Evolutionary conservation across 1,140 invertebrate genomes (phyloP).

Genomic region (Drosophila simulans): DNA sequence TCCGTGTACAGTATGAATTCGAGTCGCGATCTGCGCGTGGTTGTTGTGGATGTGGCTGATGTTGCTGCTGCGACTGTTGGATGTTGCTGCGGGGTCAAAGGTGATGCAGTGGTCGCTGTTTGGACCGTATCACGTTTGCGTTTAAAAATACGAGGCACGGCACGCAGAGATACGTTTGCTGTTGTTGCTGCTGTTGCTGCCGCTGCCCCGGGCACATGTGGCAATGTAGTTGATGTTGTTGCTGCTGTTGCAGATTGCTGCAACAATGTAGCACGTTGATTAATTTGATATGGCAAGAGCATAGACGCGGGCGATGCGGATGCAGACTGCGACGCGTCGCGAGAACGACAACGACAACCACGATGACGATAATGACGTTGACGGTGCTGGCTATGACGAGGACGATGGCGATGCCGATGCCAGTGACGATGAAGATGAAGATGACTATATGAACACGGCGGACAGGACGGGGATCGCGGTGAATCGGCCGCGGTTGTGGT

Average conservation of each 20-base stretch:
- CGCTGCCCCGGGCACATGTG: slow-evolving; percentile 55
- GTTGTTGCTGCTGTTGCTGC: slow-evolving; percentile 2
- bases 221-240: slow-evolving; percentile 53
- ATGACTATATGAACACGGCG: slow-evolving; percentile 7
- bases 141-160: slow-evolving; percentile 73
- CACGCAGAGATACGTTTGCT: slow-evolving; percentile 48
- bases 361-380: slow-evolving; percentile 9
- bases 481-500: slow-evolving; percentile 14
- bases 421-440: slow-evolving; percentile 13
- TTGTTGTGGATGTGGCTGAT: slow-evolving; percentile 30
- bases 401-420: slow-evolving; percentile 26
- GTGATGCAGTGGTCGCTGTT: slow-evolving; percentile 69
- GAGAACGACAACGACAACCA: slow-evolving; percentile 43
- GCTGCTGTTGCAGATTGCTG: slow-evolving; percentile 58
- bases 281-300: slow-evolving; percentile 81
- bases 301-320: slow-evolving; percentile 70
- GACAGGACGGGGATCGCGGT: slow-evolving; percentile 8
- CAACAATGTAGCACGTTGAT: slow-evolving; percentile 83
- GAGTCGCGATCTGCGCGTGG: slow-evolving; percentile 49
- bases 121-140: slow-evolving; percentile 76
- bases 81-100: slow-evolving; percentile 63
- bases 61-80: slow-evolving; percentile 23
- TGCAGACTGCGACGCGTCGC: slow-evolving; percentile 61
- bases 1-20: slow-evolving; percentile 72
- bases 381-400: background rate